Conservation (phyloP, 2,888 invertebrate species). For the Sceliomorpha sp. region DNA sequence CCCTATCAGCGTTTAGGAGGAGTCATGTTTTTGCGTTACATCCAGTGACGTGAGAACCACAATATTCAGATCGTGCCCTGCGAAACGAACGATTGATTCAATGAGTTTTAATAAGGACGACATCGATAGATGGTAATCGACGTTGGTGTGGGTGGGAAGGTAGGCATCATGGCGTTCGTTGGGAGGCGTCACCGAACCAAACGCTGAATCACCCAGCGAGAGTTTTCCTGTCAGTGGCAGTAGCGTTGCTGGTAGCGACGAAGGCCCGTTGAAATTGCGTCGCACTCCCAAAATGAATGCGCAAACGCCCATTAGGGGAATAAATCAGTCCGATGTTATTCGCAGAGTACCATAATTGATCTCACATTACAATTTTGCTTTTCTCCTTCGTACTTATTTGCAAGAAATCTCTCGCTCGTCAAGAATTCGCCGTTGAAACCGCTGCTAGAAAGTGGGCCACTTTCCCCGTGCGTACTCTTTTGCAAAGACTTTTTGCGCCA, state of each 20-base stretch:
- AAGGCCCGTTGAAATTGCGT: constrained; percentile 75
- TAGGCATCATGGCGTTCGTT: constrained; percentile 72
- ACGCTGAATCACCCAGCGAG: constrained; percentile 80
- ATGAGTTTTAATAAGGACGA: constrained; percentile 60
- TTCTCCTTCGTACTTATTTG: constrained; percentile 5
- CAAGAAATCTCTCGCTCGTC: constrained; percentile 1
- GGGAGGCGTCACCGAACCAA: constrained; percentile 79
- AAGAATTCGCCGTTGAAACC: constrained; percentile 1
- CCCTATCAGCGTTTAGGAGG: too few species aligned
- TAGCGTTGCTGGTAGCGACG: constrained; percentile 68
- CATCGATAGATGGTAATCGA: constrained; percentile 66
- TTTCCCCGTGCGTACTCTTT: too few species aligned
- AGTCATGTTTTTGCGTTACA: too few species aligned
- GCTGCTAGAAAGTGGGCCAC: constrained; percentile 1
- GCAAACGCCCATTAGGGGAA: constrained; percentile 80
- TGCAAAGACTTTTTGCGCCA: too few species aligned
- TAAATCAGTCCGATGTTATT: constrained; percentile 80
- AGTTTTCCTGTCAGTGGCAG: constrained; percentile 80
- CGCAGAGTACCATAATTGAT: constrained; percentile 78
- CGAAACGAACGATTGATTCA: constrained; percentile 21
- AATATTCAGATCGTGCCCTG: too few species aligned
- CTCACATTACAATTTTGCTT: constrained; percentile 56
- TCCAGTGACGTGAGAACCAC: too few species aligned
- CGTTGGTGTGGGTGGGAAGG: constrained; percentile 63
- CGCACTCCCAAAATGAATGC: constrained; percentile 78